Percentiles rank a stretch among this genome's conserved stretches.
Conservation (phyloP, 1,140 invertebrate genomes). For the Plectrocnemia conspersa region DNA sequence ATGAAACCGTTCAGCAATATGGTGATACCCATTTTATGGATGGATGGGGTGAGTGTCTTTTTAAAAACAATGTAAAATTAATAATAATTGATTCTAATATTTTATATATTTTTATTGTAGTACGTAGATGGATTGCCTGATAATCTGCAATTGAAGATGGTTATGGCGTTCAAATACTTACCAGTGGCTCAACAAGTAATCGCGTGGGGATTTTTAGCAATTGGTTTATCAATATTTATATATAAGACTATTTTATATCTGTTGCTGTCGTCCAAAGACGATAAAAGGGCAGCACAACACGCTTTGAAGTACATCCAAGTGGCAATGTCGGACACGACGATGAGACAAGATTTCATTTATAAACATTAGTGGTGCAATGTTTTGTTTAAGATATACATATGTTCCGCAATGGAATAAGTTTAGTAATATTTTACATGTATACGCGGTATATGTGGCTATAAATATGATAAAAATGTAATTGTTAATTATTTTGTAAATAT, state of each 20-base stretch:
- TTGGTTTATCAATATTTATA: conserved; percentile 9
- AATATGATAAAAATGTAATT: too few species aligned
- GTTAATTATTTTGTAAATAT: too few species aligned
- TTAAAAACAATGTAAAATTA: background rate
- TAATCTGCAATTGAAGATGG: conserved; percentile 8
- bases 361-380: too few species aligned
- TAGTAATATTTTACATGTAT: too few species aligned
- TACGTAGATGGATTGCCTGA: conserved; percentile 10
- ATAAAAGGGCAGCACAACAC: background rate
- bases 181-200: conserved; percentile 1
- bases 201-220: conserved; percentile 2
- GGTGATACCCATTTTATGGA: conserved; percentile 62
- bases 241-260: conserved; percentile 11
- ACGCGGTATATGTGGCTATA: too few species aligned
- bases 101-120: conserved; percentile 11
- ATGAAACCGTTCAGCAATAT: conserved; percentile 53
- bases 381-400: too few species aligned
- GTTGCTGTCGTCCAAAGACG: background rate
- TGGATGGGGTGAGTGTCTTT: conserved; percentile 51
- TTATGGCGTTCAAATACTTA: conserved; percentile 5
- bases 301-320: conserved; percentile 11
- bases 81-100: background rate
- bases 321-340: background rate
- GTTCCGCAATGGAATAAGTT: too few species aligned
- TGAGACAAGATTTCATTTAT: too few species aligned